Evolutionary conservation across 2,113 vertebrate genomes (phyloP), one percentile per base, ranked within the genome.

Genomic region (Tringa solitaria): DNA sequence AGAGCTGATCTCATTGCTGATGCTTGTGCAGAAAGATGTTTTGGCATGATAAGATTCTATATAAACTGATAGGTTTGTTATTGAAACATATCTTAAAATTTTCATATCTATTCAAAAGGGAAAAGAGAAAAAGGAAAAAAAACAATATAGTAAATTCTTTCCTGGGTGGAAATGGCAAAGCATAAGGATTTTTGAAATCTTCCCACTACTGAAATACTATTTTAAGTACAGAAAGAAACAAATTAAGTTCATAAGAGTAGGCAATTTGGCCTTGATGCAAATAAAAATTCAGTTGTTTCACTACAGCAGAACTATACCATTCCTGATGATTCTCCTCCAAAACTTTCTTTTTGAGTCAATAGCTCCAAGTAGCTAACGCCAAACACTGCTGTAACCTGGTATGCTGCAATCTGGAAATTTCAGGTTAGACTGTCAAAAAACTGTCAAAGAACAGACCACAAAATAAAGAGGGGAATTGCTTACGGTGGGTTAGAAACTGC

Each of bases 21-120:
- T 95, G 92, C 50, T 86, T 92, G 37, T 64, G 35, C 83, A 81
- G 80, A 60, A 80, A 92, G 90, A 94, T 94, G 39, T 64, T 94
- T 86, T 60, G 85, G 24, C 64, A 41, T 23, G 51, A 92, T 94
- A 90, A 56, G 73, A 43, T 70, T 68, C 79, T 81, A 7, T 86
- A 48, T 77, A 84, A 96, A 94, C 60, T 45, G 46, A 39, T 60
- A 11, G 78, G 59, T 46, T 93, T 80, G 45, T 77, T 94, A 74
- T 46, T 86, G 76, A 81, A 96, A 90, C n/a, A 70, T 70, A 84
- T 8, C 50, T 83, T 53, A 91, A 91, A 69, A 8, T 81, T 89
- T 84, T 83, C 32, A 10, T 85, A 51, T 56, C 30, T 84, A 41
- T 81, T 88, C 32, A 51, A 79, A 95, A 69, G 14, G 30, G 28